Conservation (phyloP, 92 coral and sea anemone genomes). For the Micromussa lordhowensis region DNA sequence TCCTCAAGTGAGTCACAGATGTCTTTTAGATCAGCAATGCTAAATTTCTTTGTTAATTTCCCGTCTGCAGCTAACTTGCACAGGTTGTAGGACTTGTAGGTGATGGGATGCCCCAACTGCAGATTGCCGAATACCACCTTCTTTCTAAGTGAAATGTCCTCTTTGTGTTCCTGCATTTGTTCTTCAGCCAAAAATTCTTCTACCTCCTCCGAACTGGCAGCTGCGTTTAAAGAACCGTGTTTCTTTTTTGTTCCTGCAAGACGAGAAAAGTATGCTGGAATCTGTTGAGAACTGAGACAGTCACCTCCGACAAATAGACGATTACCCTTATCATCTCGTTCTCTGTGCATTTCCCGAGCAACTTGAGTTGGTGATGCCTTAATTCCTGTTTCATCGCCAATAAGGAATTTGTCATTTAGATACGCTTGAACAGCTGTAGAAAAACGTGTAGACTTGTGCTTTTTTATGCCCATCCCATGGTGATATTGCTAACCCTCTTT, state of each 20-base stretch:
- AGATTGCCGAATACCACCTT: slow-evolving; percentile 46
- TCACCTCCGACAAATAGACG: slow-evolving; percentile 42
- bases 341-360: slow-evolving; percentile 47
- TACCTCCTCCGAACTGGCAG: slow-evolving; percentile 33
- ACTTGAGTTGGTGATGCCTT: slow-evolving; percentile 43
- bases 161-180: slow-evolving; percentile 15
- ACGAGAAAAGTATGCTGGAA: slow-evolving; percentile 35
- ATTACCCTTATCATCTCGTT: slow-evolving; percentile 32
- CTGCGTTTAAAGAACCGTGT: slow-evolving; percentile 43
- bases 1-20: slow-evolving; percentile 36
- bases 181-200: slow-evolving; percentile 40
- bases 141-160: no score
- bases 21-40: slow-evolving; percentile 46
- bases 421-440: slow-evolving; percentile 27
- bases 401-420: slow-evolving; percentile 51
- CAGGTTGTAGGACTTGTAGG: slow-evolving; percentile 52
- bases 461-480: slow-evolving; percentile 45
- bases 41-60: slow-evolving; percentile 42
- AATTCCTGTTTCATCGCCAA: slow-evolving; percentile 29
- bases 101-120: slow-evolving; percentile 51
- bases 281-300: slow-evolving; percentile 56
- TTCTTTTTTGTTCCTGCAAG: slow-evolving; percentile 42
- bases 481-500: background rate
- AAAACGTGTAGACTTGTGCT: slow-evolving; percentile 47
- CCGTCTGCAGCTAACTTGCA: slow-evolving; percentile 54